Evolutionary conservation across 2,888 invertebrate species (phyloP).

Genomic region (Saturnia japonica): DNA sequence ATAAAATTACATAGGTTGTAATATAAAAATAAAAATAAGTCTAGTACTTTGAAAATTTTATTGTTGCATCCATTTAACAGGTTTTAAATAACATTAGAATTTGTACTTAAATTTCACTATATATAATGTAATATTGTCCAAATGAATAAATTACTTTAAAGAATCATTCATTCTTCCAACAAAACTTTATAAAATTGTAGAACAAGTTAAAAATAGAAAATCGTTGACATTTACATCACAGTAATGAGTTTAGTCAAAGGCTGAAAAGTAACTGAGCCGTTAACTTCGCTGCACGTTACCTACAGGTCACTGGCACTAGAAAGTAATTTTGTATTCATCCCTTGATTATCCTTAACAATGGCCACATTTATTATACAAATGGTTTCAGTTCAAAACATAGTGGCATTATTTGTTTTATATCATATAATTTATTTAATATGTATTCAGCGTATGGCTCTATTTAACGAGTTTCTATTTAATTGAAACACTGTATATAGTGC

Average conservation of each 20-base stretch:
- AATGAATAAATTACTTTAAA: conserved; percentile 10
- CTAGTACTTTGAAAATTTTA: neutral
- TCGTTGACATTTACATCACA: neutral
- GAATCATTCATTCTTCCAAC: neutral
- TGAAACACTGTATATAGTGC: no score
- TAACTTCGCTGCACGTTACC: conserved; percentile 1
- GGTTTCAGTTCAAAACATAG: neutral
- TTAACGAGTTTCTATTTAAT: no score
- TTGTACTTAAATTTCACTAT: conserved; percentile 17
- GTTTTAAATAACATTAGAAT: neutral
- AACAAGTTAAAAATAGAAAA: neutral
- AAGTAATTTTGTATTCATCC: conserved; percentile 1
- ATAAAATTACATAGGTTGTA: neutral
- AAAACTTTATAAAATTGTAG: neutral
- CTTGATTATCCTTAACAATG: neutral
- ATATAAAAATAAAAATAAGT: neutral
- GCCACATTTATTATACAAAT: neutral
- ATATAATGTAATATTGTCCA: no score
- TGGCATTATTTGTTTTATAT: neutral
- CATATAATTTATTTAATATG: neutral
- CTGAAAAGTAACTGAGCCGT: conserved; percentile 8
- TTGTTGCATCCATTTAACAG: neutral
- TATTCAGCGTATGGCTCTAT: no score
- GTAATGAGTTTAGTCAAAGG: conserved; percentile 10
- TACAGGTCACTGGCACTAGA: conserved; percentile 3